Conservation (phyloP, 2,113 vertebrate species). For the human (Homo sapiens) region DNA sequence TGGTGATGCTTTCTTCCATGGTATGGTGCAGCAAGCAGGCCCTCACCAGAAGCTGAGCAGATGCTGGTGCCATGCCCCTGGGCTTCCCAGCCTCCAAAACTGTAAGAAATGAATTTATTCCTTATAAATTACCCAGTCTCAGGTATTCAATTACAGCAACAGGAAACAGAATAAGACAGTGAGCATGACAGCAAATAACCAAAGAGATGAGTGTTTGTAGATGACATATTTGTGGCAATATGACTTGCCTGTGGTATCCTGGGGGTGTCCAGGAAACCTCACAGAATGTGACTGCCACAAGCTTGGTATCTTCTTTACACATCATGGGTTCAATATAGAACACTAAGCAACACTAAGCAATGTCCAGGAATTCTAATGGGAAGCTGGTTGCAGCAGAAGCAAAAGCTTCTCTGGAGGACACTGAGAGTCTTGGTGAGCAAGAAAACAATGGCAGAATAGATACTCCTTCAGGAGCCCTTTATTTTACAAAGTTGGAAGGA, state of each 20-base stretch:
- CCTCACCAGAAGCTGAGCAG: not conserved
- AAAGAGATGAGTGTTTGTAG: conserved; percentile 5
- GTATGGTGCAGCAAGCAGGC: not conserved
- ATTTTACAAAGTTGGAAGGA: conserved; percentile 45
- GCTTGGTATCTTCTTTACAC: not conserved
- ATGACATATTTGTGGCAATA: not conserved
- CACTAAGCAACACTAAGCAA: conserved; percentile 39
- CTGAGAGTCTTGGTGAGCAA: conserved; percentile 1
- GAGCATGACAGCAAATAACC: not conserved
- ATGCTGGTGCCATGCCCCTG: not conserved
- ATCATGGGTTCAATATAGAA: not conserved
- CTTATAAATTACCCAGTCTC: not conserved
- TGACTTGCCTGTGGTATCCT: not conserved
- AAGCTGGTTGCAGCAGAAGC: conserved; percentile 1
- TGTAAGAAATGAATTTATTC: not conserved
- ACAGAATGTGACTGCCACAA: not conserved
- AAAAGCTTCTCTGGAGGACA: conserved; percentile 42
- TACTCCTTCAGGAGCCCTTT: not conserved
- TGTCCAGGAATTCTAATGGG: conserved; percentile 63
- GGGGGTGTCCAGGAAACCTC: conserved; percentile 18
- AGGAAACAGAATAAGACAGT: not conserved
- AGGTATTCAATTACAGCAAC: not conserved
- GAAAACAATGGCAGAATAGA: conserved; percentile 54
- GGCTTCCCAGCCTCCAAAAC: not conserved
- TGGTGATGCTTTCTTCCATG: not conserved